Base-by-base conservation (phyloP, 2,888 invertebrate genomes). In the Brachyptera risi region DNA sequence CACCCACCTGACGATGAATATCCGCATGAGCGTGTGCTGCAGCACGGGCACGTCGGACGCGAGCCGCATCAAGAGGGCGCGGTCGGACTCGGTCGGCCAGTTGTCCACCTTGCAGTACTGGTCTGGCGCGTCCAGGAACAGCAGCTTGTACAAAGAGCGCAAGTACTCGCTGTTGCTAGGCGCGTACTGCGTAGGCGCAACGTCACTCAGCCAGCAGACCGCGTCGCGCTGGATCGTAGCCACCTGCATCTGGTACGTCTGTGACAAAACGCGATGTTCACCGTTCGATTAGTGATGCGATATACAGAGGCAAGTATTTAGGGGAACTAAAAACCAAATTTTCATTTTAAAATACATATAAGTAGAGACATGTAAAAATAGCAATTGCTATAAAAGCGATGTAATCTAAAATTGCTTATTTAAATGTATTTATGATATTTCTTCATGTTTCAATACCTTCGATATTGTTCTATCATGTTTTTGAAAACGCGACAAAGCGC, bases 51-150 rank as follows among this genome's bases (percentile, higher is more conserved):
- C 89, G 75, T 97, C 96, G 35, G 90, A 87, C 60, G 91, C 89
- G 60, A 95, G 76, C 23, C 95, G 81, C 71, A 93, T 80, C 59
- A 90, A 84, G 49, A 86, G 75, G 26, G 84, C 84, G 67, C 96
- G 81, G 69, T 97, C 96, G 7, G 86, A 85, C 75, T 98, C 97
- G 0, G 92, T 87, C 1, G 95, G 95, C 93, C 96, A 96, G 66
- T 76, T 77, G 67, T 82, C 81, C 74, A 88, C 37, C 73, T 90
- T 90, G 70, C 86, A 88, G 76, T 93, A 93, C 62, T 86, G 83
- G 65, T 93, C 93, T 0, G 85, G 82, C 60, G 83, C 81, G 68
- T 92, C 92, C 65, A 92, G 79, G 65, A 92, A 80, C 72, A 92
- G 80, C 69, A 88, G 81, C 78, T 92, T 93, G 67, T 91, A 87